Evolutionary conservation across 1,140 invertebrate species (phyloP).

Genomic region (Lordiphosa collinella): DNA sequence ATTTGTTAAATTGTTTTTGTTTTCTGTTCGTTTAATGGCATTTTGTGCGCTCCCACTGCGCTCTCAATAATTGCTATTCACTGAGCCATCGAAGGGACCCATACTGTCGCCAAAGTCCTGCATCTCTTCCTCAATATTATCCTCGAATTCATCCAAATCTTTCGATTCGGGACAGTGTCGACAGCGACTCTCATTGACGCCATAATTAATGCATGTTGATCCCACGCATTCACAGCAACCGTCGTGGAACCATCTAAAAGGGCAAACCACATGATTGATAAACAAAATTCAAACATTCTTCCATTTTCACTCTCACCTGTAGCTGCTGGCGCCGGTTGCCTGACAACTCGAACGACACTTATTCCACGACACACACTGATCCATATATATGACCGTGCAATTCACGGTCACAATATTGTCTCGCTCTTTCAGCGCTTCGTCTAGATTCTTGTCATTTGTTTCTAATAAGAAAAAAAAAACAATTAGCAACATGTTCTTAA

Average conservation of each 20-base stretch:
- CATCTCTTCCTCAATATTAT: constrained; percentile 67
- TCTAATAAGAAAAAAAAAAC: background rate
- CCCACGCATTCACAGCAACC: constrained; percentile 97
- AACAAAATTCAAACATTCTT: no score
- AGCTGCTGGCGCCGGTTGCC: constrained; percentile 73
- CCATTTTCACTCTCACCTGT: constrained; percentile 45
- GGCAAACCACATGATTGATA: no score
- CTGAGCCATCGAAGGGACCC: constrained; percentile 73
- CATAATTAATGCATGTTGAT: constrained; percentile 93
- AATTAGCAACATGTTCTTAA: background rate
- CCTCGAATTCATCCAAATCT: constrained; percentile 60
- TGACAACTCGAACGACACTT: constrained; percentile 83
- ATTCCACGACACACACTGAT: constrained; percentile 92
- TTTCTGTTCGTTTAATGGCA: constrained; percentile 58
- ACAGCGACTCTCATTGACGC: constrained; percentile 88
- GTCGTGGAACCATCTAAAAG: constrained; percentile 93
- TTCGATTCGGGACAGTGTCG: constrained; percentile 69
- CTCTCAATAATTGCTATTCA: constrained; percentile 70
- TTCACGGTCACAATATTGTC: constrained; percentile 86
- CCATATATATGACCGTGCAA: constrained; percentile 96
- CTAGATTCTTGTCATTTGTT: constrained; percentile 65
- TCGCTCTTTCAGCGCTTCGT: constrained; percentile 76
- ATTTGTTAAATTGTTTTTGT: constrained; percentile 49
- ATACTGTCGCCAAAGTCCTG: constrained; percentile 73
- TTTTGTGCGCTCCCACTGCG: constrained; percentile 20